phyloP scores from a whole-genome alignment of 2,797 vertebrate species.

The Pachyuromys duprasi region DNA sequence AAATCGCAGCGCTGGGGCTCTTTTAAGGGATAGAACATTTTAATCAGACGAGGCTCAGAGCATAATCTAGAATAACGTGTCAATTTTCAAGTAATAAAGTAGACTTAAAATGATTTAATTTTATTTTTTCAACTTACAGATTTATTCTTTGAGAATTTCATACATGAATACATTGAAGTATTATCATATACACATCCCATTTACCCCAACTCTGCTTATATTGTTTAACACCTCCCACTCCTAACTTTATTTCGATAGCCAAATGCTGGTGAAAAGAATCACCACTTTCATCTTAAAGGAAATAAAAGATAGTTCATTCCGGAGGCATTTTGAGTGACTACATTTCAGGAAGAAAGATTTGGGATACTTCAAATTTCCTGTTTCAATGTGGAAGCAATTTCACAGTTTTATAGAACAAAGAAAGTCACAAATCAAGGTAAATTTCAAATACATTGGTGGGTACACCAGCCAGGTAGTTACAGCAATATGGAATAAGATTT shows the following conservation, averaged over 20 bases:
- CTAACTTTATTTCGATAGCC: background rate
- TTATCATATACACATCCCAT: background rate
- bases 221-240: background rate
- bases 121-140: background rate
- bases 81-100: background rate
- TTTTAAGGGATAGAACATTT: background rate
- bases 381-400: background rate
- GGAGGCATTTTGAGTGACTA: background rate
- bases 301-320: background rate
- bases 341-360: background rate
- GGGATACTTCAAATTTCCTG: background rate
- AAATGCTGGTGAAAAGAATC: background rate
- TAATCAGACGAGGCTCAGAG: background rate
- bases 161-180: background rate
- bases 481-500: background rate
- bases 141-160: background rate
- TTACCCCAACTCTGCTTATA: background rate
- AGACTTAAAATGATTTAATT: background rate
- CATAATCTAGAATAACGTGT: background rate
- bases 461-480: background rate
- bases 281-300: background rate
- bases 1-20: background rate
- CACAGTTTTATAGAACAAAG: background rate
- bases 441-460: background rate
- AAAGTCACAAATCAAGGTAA: background rate